Conservation (phyloP, 2,888 invertebrate genomes). For the Drosophila pseudotakahashii region DNA sequence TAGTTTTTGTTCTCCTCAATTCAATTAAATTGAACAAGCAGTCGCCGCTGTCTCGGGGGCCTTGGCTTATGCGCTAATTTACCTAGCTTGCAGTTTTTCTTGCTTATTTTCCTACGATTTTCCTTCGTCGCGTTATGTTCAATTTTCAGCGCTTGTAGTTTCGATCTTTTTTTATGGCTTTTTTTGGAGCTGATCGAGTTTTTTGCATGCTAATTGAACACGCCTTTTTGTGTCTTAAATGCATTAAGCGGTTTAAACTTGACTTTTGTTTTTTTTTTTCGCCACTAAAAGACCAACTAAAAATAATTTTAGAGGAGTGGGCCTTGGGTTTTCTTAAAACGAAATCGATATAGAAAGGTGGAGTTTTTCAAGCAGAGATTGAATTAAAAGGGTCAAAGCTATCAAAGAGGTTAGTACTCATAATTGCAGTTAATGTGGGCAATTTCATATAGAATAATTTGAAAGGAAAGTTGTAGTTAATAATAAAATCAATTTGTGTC, state of each 20-base stretch:
- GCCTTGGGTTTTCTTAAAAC: constrained; percentile 22
- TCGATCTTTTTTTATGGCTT: constrained; percentile 45
- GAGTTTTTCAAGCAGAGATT: constrained; percentile 8
- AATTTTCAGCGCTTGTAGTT: constrained; percentile 76
- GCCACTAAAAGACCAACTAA: constrained; percentile 35
- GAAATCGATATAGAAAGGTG: constrained; percentile 22
- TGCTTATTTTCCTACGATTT: constrained; percentile 52
- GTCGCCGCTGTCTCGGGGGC: constrained; percentile 61
- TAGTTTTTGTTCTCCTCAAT: constrained; percentile 59
- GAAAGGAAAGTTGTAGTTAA: not conserved
- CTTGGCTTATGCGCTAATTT: constrained; percentile 75
- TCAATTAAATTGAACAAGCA: constrained; percentile 79
- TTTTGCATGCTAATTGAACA: constrained; percentile 76
- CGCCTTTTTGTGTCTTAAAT: constrained; percentile 75
- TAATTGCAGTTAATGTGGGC: constrained; percentile 4
- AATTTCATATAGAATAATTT: not conserved
- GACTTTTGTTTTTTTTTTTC: constrained; percentile 50
- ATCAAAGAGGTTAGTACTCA: constrained; percentile 27
- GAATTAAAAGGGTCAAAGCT: constrained; percentile 33
- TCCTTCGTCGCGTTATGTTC: constrained; percentile 65
- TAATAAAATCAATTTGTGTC: not conserved
- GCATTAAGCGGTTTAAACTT: constrained; percentile 75
- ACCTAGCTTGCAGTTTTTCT: constrained; percentile 62
- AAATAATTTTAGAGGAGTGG: constrained; percentile 17
- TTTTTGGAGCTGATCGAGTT: constrained; percentile 35